Base-by-base conservation (phyloP, 2,113 vertebrate genomes). In the Mungos mungo region DNA sequence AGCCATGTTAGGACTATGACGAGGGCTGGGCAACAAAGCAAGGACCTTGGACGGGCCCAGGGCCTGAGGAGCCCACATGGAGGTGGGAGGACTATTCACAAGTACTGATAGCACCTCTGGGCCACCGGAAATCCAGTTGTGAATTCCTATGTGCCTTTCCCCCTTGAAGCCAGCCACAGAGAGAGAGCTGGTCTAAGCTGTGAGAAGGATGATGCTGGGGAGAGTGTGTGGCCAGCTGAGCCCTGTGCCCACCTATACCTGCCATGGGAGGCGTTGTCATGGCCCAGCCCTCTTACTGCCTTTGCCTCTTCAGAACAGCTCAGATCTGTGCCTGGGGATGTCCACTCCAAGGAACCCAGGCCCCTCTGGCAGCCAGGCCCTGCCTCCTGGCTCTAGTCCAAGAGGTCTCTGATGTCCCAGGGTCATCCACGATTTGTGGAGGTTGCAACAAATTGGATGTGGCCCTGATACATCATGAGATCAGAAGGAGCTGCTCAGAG, bases 191-290 rank as follows among this genome's bases (percentile, higher is more conserved):
- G 57, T 14, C 45, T 0, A 1, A 3, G 7, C 27, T 1, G 0
- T 11, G 5, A 47, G 15, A 50, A 35, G 41, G 63, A 23, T 2
- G 1, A 12, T 0, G 5, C 8, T 29, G 9, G 25, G 31, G 8
- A 60, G 14, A 65, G 41, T 0, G 0, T 60, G 13, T 10, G 29
- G 60, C 29, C 25, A 33, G 50, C 47, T 21, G 71, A 41, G 41
- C 50, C 54, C 85, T n/a, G 68, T 1, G 16, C 25, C n/a, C 1
- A 1, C 69, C 5, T 52, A 11, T 1, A 18, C 54, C 27, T n/a
- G 33, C 23, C 9, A 0, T 0, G 1, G 18, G 54, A 31, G 18
- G 87, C 5, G 7, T 54, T 3, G 0, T 47, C 23, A n/a, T 0
- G 2, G 45, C 45, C 21, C 21, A 38, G 6, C 25, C 35, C 29